phyloP scores from a whole-genome alignment of 1,140 invertebrate genomes.

The Eciton burchellii region DNA sequence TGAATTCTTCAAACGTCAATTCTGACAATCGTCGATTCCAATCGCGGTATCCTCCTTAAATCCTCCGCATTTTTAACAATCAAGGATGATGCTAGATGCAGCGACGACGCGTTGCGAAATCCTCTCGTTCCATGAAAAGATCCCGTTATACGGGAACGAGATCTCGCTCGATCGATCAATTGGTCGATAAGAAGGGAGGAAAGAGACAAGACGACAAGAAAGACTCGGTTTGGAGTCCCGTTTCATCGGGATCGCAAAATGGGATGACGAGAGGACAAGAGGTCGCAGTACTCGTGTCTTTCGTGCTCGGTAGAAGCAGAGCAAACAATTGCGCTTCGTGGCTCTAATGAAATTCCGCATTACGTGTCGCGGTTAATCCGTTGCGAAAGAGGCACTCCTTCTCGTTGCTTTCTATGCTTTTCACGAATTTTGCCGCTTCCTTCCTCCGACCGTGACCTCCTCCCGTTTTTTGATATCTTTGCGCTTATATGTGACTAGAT shows the following conservation, averaged over 20 bases:
- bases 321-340: slow-evolving; percentile 81
- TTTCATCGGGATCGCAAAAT: slow-evolving; percentile 23
- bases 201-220: slow-evolving; percentile 3
- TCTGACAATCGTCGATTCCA: slow-evolving; percentile 50
- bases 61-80: neutral
- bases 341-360: slow-evolving; percentile 84
- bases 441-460: neutral
- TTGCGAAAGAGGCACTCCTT: slow-evolving; percentile 10
- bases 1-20: slow-evolving; percentile 41
- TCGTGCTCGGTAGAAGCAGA: slow-evolving; percentile 74
- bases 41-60: slow-evolving; percentile 8
- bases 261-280: slow-evolving; percentile 20
- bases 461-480: slow-evolving; percentile 43
- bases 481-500: slow-evolving; percentile 79
- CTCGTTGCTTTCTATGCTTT: slow-evolving; percentile 19
- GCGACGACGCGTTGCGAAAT: neutral
- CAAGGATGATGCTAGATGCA: neutral
- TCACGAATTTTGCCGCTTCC: slow-evolving; percentile 13
- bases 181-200: neutral
- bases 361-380: slow-evolving; percentile 78
- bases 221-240: slow-evolving; percentile 46
- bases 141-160: neutral
- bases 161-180: slow-evolving; percentile 1
- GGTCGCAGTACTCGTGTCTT: slow-evolving; percentile 57
- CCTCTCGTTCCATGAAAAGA: neutral